Conservation (phyloP, 2,888 invertebrate genomes). For the Bugulina stolonifera region DNA sequence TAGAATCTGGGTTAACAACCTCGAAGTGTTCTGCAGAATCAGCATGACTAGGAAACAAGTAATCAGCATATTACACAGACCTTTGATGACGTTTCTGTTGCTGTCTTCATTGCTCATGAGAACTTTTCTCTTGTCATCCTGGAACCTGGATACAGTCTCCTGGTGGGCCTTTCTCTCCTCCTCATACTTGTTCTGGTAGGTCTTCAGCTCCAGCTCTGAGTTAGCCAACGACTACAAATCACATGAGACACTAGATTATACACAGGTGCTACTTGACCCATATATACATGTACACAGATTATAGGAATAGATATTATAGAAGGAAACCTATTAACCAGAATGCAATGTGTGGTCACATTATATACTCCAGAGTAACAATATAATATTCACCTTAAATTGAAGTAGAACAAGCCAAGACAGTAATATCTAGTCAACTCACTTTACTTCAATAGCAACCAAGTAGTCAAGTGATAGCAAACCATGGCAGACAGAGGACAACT, state of each 20-base stretch:
- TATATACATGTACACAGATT: neutral
- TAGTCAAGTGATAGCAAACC: too few relatives aligned
- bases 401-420: too few relatives aligned
- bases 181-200: conserved; percentile 43
- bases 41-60: too few relatives aligned
- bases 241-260: neutral
- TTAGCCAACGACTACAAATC: conserved; percentile 42
- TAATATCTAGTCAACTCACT: too few relatives aligned
- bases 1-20: too few relatives aligned
- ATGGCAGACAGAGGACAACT: too few relatives aligned
- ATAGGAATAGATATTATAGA: neutral
- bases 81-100: conserved; percentile 84
- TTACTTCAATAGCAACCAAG: too few relatives aligned
- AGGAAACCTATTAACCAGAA: neutral
- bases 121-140: conserved; percentile 48
- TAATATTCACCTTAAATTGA: neutral
- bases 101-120: conserved; percentile 62
- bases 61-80: too few relatives aligned
- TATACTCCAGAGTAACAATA: neutral
- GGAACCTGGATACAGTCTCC: conserved; percentile 57
- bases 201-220: conserved; percentile 48
- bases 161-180: conserved; percentile 60
- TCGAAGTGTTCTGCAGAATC: too few relatives aligned
- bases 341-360: neutral
- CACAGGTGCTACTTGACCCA: neutral